Conservation (phyloP, 1,140 invertebrate species). For the Idris sp. region DNA sequence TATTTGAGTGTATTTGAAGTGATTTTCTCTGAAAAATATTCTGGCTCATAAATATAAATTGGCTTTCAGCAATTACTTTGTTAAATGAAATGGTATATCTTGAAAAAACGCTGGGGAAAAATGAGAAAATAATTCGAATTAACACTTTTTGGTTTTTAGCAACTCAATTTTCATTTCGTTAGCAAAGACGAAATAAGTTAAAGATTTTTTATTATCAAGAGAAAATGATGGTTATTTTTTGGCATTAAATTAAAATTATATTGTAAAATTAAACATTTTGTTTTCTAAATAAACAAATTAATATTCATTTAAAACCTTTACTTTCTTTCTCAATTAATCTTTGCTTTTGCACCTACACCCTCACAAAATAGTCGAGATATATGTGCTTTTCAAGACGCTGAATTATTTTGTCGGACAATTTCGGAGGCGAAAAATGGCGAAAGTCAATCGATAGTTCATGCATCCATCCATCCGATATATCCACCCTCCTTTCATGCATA, state of each 20-base stretch:
- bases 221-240: too few relatives aligned
- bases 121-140: slow-evolving; percentile 55
- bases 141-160: slow-evolving; percentile 39
- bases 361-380: too few relatives aligned
- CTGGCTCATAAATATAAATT: slow-evolving; percentile 78
- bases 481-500: slow-evolving; percentile 74
- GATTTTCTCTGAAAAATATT: too few relatives aligned
- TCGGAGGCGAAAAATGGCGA: slow-evolving; percentile 59
- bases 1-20: too few relatives aligned
- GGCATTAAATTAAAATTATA: too few relatives aligned
- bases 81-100: slow-evolving; percentile 20
- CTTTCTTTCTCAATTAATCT: too few relatives aligned
- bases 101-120: slow-evolving; percentile 42
- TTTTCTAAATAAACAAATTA: too few relatives aligned
- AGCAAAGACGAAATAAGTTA: slow-evolving; percentile 4
- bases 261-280: too few relatives aligned
- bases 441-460: slow-evolving; percentile 69
- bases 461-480: slow-evolving; percentile 63
- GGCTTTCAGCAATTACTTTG: slow-evolving; percentile 72
- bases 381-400: slow-evolving; percentile 42
- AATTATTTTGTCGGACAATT: slow-evolving; percentile 36
- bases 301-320: too few relatives aligned
- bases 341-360: too few relatives aligned
- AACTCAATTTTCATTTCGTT: slow-evolving; percentile 30
- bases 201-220: slow-evolving; percentile 40